Evolutionary conservation across 1,140 invertebrate species (phyloP), one percentile per base, ranked within the genome.

Genomic region (Drosophila sechellia): DNA sequence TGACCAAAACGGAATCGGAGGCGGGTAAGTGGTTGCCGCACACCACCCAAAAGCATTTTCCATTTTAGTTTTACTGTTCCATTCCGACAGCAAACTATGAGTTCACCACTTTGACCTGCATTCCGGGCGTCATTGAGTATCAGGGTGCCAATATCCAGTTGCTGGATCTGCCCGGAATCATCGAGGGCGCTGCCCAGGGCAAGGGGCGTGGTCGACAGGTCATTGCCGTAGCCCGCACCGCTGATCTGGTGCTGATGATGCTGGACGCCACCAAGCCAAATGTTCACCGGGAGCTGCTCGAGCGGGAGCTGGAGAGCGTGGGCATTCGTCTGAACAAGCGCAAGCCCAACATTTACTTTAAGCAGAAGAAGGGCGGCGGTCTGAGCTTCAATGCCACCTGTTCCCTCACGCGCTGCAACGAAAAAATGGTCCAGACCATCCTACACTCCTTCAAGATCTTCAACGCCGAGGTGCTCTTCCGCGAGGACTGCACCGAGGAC

Each of bases 391-490:
- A 99, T 90, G 96, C 98, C 0, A 99, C 98, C 2, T 97, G 98
- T 91, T 95, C 97, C 8, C 93, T 99, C 22, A 99, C 98, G 0
- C 97, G 97, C 93, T 95, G 98, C 54, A 98, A 98, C 93, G 98
- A 99, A 91, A 99, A 99, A 94, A 94, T 99, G 94, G 98, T 99
- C 46, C 98, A 99, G 93, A 96, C 98, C 95, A 99, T 99, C 85
- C 93, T 99, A 8, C 98, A 99, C 90, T 98, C 99, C 92, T 99
- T 99, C 93, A 99, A 99, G 94, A 99, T 99, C 91, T 99, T 99
- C 92, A 99, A 99, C 94, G 98, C 98, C 22, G 98, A 99, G 94
- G 97, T 98, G 55, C 93, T 99, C 42, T 99, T 99, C 92, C 94
- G 98, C 20, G 99, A 99, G 92, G 98, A 99, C 93, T 98, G 96